Percentiles rank a stretch among this genome's conserved stretches.
These are phyloP conservation scores for Cephus pygmeus DNA, from an alignment of 2,888 invertebrate genomes.

Conservation along the genomic window DNA sequence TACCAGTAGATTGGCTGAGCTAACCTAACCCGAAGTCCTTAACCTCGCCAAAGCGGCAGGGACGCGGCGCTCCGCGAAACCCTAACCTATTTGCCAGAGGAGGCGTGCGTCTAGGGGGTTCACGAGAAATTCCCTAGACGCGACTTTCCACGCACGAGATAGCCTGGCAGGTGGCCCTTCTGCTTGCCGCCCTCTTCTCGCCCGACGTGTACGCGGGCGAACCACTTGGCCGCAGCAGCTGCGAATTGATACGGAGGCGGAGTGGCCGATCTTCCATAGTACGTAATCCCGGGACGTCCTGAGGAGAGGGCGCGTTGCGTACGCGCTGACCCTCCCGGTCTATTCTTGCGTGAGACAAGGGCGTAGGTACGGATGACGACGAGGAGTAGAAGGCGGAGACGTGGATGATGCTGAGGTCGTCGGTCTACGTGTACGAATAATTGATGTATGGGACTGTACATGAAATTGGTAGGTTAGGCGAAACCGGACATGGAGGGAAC, in stretches of 20 bases:
- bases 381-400: not conserved
- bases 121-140: slow-evolving; percentile 28
- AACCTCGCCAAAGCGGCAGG: not conserved
- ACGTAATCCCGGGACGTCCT: not conserved
- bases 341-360: not conserved
- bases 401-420: not conserved
- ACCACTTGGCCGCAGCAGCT: not conserved
- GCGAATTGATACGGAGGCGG: not conserved
- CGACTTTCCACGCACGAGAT: slow-evolving; percentile 1
- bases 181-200: not conserved
- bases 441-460: not conserved
- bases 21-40: not conserved
- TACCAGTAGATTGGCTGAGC: not conserved
- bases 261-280: not conserved
- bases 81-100: not conserved
- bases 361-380: not conserved
- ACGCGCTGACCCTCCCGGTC: not conserved
- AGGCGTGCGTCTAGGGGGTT: not conserved
- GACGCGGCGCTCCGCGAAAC: not conserved
- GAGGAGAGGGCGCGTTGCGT: not conserved
- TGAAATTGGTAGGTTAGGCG: not conserved
- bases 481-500: not conserved
- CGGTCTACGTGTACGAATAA: not conserved
- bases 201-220: not conserved
- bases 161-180: not conserved